These are phyloP conservation scores for Sinodicranocentrus sp. DNA, from an alignment of 2,888 invertebrate genomes.

Conservation along the genomic window DNA sequence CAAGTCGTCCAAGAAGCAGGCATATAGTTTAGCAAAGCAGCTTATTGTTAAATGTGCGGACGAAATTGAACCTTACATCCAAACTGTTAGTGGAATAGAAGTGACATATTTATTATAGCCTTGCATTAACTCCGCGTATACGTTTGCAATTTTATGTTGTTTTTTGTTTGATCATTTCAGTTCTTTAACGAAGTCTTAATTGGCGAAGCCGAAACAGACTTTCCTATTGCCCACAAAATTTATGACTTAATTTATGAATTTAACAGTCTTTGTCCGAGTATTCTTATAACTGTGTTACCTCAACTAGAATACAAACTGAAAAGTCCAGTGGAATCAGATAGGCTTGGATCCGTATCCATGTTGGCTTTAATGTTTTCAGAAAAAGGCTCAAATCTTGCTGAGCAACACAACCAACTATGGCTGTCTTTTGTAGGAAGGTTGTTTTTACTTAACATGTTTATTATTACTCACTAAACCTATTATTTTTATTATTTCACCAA, in stretches of 20 bases:
- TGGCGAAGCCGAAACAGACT: slow-evolving; percentile 91
- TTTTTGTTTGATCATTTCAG: slow-evolving; percentile 80
- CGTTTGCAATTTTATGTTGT: neutral
- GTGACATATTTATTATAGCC: slow-evolving; percentile 1
- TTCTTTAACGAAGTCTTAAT: slow-evolving; percentile 98
- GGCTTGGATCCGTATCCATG: slow-evolving; percentile 91
- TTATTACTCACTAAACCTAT: no score
- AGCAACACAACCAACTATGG: slow-evolving; percentile 93
- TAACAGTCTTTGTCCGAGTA: slow-evolving; percentile 93
- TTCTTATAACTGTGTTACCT: slow-evolving; percentile 92
- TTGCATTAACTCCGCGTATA: no score
- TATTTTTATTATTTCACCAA: no score
- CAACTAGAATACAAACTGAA: slow-evolving; percentile 97
- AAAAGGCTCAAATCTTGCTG: slow-evolving; percentile 92
- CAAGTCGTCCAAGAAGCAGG: slow-evolving; percentile 92
- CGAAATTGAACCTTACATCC: slow-evolving; percentile 95
- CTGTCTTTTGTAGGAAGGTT: slow-evolving; percentile 91
- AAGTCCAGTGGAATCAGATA: slow-evolving; percentile 92
- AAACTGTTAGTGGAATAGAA: slow-evolving; percentile 86
- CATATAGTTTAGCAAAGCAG: slow-evolving; percentile 94
- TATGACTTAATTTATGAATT: slow-evolving; percentile 98
- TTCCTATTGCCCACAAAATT: slow-evolving; percentile 81
- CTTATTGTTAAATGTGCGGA: slow-evolving; percentile 94
- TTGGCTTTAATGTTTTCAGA: slow-evolving; percentile 98
- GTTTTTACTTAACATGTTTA: slow-evolving; percentile 13